Percentiles rank a stretch among this genome's conserved stretches.
phyloP scores from a whole-genome alignment of 2,888 invertebrate species.

The Electrophaes corylata region DNA sequence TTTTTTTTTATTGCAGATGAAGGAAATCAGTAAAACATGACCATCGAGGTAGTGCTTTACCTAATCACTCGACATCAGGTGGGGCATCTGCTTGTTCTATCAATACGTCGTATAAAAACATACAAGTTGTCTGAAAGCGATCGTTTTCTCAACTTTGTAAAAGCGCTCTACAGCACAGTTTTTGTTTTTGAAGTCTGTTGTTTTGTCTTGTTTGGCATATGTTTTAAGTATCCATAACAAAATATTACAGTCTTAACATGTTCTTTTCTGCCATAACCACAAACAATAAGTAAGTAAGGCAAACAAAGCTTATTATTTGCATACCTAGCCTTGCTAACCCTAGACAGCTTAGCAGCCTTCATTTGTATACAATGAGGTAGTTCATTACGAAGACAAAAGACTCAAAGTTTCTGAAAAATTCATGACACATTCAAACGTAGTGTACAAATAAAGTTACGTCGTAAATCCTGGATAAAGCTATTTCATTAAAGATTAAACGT shows the following conservation, averaged over 20 bases:
- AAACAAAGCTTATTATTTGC: slow-evolving; percentile 30
- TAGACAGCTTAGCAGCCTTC: slow-evolving; percentile 25
- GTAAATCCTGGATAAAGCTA: slow-evolving; percentile 24
- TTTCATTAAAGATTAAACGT: slow-evolving; percentile 38
- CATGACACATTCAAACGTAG: slow-evolving; percentile 28
- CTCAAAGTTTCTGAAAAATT: slow-evolving; percentile 35
- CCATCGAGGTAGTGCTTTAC: no score
- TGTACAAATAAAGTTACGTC: slow-evolving; percentile 28
- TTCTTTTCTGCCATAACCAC: slow-evolving; percentile 4
- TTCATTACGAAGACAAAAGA: slow-evolving; percentile 36
- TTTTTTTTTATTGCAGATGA: no score
- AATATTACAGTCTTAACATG: not conserved
- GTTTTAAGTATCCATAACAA: no score
- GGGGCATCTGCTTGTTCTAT: no score
- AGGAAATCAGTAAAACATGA: no score
- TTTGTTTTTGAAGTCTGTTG: no score
- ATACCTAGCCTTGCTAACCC: slow-evolving; percentile 25
- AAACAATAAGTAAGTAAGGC: not conserved
- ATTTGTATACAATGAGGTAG: slow-evolving; percentile 36
- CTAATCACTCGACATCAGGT: no score
- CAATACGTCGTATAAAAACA: no score
- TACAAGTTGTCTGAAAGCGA: no score
- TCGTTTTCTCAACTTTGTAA: no score
- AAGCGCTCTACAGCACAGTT: no score
- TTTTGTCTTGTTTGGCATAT: no score